A percentile compares a stretch with the other conserved stretches of the same genome.
phyloP scores from a whole-genome alignment of 2,888 invertebrate genomes.

The Catotricha subobsoleta region DNA sequence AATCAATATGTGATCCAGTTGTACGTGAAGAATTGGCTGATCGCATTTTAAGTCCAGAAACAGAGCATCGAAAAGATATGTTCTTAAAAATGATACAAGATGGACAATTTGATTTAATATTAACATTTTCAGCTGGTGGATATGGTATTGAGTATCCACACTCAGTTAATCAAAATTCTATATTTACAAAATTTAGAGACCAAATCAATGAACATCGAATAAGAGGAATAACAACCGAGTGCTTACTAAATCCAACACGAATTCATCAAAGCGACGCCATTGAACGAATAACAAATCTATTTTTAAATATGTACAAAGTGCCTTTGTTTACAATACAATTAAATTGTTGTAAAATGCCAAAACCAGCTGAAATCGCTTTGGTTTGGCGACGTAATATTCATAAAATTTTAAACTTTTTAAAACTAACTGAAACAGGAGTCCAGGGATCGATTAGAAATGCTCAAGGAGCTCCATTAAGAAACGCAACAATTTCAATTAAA shows the following conservation, averaged over 20 bases:
- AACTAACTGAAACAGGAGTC: constrained; percentile 47
- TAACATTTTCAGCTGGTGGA: constrained; percentile 58
- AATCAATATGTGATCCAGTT: constrained; percentile 24
- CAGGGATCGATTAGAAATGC: constrained; percentile 51
- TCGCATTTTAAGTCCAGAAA: constrained; percentile 33
- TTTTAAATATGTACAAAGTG: constrained; percentile 42
- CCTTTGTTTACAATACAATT: constrained; percentile 54
- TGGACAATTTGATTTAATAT: constrained; percentile 49
- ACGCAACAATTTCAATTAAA: constrained; percentile 50
- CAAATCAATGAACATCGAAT: constrained; percentile 21
- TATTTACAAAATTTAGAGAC: constrained; percentile 22
- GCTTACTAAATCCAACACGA: constrained; percentile 1
- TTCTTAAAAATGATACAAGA: constrained; percentile 45
- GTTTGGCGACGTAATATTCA: constrained; percentile 53
- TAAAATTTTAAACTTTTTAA: constrained; percentile 43
- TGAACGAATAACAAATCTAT: constrained; percentile 34
- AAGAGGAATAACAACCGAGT: constrained; percentile 13
- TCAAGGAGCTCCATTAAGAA: constrained; percentile 42
- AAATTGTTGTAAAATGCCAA: constrained; percentile 70
- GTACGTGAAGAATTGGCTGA: constrained; percentile 43
- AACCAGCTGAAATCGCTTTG: constrained; percentile 40
- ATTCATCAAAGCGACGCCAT: constrained; percentile 2
- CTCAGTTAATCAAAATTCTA: constrained; percentile 12
- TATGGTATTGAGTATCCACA: constrained; percentile 35
- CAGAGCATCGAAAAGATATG: constrained; percentile 22